These are phyloP conservation scores for Anthopleura xanthogrammica DNA, from an alignment of 92 coral and sea anemone genomes.

Conservation along the genomic window DNA sequence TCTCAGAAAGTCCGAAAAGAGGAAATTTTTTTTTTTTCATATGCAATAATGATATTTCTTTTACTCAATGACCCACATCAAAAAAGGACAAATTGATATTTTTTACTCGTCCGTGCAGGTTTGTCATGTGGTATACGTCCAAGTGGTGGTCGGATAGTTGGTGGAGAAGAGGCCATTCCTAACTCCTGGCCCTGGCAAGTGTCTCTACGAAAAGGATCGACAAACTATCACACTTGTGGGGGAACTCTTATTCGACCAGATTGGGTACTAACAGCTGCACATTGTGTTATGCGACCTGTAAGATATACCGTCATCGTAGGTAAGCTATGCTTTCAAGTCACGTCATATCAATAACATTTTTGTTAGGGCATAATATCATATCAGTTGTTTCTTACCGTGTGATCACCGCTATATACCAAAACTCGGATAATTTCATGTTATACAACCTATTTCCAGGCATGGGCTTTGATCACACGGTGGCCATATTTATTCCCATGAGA, in stretches of 20 bases:
- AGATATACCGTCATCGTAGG: constrained; percentile 56
- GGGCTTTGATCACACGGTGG: too few relatives aligned
- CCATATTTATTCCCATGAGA: too few relatives aligned
- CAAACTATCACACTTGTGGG: constrained; percentile 63
- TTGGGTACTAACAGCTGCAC: constrained; percentile 82
- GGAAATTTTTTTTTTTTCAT: too few relatives aligned
- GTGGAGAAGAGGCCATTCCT: constrained; percentile 68
- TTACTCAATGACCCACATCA: too few relatives aligned
- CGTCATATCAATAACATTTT: not conserved
- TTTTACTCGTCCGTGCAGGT: not conserved
- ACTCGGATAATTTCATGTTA: too few relatives aligned
- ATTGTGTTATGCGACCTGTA: constrained; percentile 58
- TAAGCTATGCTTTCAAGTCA: not conserved
- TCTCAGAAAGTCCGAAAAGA: too few relatives aligned
- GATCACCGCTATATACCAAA: too few relatives aligned
- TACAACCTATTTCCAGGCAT: too few relatives aligned
- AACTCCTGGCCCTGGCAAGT: constrained; percentile 84
- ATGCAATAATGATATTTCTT: too few relatives aligned
- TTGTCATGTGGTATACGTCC: constrained; percentile 67
- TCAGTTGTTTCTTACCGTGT: too few relatives aligned
- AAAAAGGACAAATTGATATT: too few relatives aligned
- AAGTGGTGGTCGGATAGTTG: constrained; percentile 58
- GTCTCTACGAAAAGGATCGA: constrained; percentile 60
- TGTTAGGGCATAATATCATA: not conserved
- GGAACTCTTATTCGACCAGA: constrained; percentile 64